phyloP scores from a whole-genome alignment of 2,888 invertebrate genomes.

The Stenurella melanura region DNA sequence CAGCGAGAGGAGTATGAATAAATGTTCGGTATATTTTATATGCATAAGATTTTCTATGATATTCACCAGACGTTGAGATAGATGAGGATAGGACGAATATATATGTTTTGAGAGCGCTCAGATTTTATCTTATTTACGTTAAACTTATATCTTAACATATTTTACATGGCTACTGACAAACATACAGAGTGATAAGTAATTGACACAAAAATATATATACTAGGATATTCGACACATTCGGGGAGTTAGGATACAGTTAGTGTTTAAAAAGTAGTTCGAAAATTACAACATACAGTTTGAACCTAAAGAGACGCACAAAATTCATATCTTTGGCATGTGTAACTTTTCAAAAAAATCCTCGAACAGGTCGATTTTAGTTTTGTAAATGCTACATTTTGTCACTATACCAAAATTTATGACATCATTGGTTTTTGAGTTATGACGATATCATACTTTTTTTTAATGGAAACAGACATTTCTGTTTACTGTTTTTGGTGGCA shows the following conservation, averaged over 20 bases:
- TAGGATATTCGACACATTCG: not conserved
- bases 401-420: too few species aligned
- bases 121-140: slow-evolving; percentile 21
- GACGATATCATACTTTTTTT: too few species aligned
- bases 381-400: too few species aligned
- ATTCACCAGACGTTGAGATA: slow-evolving; percentile 27
- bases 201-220: slow-evolving; percentile 9
- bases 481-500: too few species aligned
- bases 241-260: not conserved
- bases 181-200: slow-evolving; percentile 26
- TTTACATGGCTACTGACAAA: slow-evolving; percentile 19
- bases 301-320: too few species aligned
- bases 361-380: too few species aligned
- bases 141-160: slow-evolving; percentile 24
- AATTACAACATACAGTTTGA: too few species aligned
- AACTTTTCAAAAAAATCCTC: too few species aligned
- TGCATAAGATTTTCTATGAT: slow-evolving; percentile 38
- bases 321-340: too few species aligned
- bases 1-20: slow-evolving; percentile 39
- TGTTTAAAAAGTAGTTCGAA: not conserved
- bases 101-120: slow-evolving; percentile 24
- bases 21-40: slow-evolving; percentile 39
- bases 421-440: too few species aligned
- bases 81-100: slow-evolving; percentile 23
- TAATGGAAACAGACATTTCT: too few species aligned